Conservation (phyloP, 2,888 invertebrate genomes). For the Nephrotoma appendiculata region DNA sequence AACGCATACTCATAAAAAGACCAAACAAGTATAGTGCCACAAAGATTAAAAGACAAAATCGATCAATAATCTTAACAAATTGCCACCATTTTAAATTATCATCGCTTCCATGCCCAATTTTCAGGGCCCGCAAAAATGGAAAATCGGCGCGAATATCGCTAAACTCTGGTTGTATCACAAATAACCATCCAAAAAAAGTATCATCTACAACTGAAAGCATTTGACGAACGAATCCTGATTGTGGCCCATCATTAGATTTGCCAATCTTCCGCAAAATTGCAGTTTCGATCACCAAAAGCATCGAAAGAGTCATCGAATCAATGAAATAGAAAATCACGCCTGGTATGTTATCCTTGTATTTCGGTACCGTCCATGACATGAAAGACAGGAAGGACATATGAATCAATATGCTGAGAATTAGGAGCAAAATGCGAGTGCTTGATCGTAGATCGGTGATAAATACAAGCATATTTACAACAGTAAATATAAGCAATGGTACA, state of each 20-base stretch:
- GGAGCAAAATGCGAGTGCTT: not conserved
- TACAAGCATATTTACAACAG: not conserved
- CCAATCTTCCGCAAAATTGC: not conserved
- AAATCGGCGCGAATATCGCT: not conserved
- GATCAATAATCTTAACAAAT: constrained; percentile 11
- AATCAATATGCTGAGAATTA: not conserved
- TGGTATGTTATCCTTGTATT: not conserved
- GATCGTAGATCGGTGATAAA: not conserved
- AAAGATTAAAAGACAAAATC: constrained; percentile 7
- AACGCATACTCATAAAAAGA: not conserved
- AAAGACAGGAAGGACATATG: not conserved
- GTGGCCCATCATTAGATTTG: not conserved
- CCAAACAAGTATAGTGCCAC: not conserved
- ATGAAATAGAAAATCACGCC: not conserved
- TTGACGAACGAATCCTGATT: not conserved
- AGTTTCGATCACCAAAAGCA: not conserved
- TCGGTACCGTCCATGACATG: not conserved
- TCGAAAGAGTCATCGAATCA: not conserved
- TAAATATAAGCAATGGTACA: not conserved
- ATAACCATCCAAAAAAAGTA: not conserved
- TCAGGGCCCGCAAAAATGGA: not conserved
- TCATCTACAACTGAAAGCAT: not conserved
- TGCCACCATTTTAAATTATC: constrained; percentile 8
- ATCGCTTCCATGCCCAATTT: not conserved
- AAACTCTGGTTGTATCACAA: not conserved